These are phyloP conservation scores for Syngnathus scovelli DNA, from an alignment of 2,113 vertebrate species.

Conservation along the genomic window DNA sequence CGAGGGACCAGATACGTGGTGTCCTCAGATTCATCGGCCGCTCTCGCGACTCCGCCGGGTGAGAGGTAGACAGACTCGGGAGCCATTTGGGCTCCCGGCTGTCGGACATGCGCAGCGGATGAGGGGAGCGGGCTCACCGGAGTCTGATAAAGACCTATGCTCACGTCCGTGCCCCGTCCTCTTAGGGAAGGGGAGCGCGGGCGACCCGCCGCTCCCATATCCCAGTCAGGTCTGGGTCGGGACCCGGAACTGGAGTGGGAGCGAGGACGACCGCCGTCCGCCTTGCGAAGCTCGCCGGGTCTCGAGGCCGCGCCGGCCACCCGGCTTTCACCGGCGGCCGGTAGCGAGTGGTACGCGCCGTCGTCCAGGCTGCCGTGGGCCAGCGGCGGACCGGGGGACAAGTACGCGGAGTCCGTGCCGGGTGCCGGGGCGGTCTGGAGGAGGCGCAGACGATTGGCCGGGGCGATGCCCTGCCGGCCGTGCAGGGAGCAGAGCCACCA, in stretches of 20 bases:
- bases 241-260: conserved; percentile 73
- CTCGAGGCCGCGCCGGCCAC: conserved; percentile 27
- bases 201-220: conserved; percentile 50
- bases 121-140: conserved; percentile 48
- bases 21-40: conserved; percentile 49
- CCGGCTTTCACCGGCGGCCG: conserved; percentile 49
- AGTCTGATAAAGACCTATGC: conserved; percentile 61
- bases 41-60: conserved; percentile 55
- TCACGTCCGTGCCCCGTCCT: conserved; percentile 51
- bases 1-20: conserved; percentile 60
- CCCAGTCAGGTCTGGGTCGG: conserved; percentile 67
- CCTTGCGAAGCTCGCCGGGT: conserved; percentile 50
- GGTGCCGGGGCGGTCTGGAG: conserved; percentile 64
- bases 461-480: conserved; percentile 85
- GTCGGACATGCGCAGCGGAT: conserved; percentile 43
- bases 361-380: conserved; percentile 46
- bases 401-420: conserved; percentile 52
- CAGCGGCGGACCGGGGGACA: conserved; percentile 48
- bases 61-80: conserved; percentile 69
- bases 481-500: conserved; percentile 89
- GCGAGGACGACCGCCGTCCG: conserved; percentile 64
- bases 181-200: conserved; percentile 69
- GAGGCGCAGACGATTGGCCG: conserved; percentile 83
- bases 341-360: conserved; percentile 65
- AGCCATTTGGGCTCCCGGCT: conserved; percentile 40